Evolutionary conservation across 2,113 vertebrate genomes (phyloP).

Genomic region (Eulemur macaco): DNA sequence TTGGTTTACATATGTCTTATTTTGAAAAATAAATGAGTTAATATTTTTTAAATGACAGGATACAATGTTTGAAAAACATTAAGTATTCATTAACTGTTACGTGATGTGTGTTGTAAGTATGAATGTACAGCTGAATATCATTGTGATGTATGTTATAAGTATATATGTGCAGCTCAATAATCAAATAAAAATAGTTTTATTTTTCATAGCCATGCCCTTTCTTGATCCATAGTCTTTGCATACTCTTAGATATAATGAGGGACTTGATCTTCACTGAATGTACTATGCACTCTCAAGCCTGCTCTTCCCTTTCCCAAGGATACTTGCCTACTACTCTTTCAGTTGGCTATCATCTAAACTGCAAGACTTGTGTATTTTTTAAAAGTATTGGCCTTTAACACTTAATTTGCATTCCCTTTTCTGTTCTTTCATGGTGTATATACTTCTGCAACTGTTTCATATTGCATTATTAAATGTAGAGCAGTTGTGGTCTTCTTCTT

Average conservation of each 20-base stretch:
- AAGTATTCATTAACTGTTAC: background rate
- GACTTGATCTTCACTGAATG: too few species aligned
- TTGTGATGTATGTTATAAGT: background rate
- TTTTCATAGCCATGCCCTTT: background rate
- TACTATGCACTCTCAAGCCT: background rate
- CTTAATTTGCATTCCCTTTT: background rate
- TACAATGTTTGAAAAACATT: background rate
- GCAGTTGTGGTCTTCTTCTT: background rate
- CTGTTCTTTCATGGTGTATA: too few species aligned
- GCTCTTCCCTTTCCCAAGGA: fast-evolving
- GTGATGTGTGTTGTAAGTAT: background rate
- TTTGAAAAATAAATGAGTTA: too few species aligned
- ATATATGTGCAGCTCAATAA: background rate
- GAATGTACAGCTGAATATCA: background rate
- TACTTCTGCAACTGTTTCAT: background rate
- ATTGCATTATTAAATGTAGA: background rate
- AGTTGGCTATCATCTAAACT: background rate
- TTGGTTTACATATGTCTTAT: too few species aligned
- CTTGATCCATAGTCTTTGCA: background rate
- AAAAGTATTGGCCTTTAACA: background rate
- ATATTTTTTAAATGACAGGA: too few species aligned
- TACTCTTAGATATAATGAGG: too few species aligned
- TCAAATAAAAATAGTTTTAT: background rate
- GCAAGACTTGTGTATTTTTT: background rate
- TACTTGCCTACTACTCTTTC: background rate